A percentile compares a stretch with the other conserved stretches of the same genome.
Evolutionary conservation across 2,888 invertebrate species (phyloP).

Genomic region (Lochmaea capreae): DNA sequence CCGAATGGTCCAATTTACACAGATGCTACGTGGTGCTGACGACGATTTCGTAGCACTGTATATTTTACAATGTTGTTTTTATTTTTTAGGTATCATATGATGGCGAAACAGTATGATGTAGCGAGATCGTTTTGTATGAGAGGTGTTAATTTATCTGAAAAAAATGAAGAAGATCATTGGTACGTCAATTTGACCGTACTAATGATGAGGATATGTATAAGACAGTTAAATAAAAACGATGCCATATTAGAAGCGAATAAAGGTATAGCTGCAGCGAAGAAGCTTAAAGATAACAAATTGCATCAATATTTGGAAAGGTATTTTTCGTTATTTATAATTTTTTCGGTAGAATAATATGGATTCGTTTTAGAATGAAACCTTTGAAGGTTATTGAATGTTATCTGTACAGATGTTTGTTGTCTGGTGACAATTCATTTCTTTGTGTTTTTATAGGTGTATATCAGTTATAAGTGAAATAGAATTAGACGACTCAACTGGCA

Average conservation of each 20-base stretch:
- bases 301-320: slow-evolving; percentile 58
- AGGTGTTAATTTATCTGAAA: not conserved
- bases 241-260: slow-evolving; percentile 62
- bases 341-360: not conserved
- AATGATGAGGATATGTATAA: slow-evolving; percentile 64
- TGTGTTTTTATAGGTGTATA: slow-evolving; percentile 53
- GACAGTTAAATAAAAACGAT: slow-evolving; percentile 66
- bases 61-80: not conserved
- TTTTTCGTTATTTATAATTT: slow-evolving; percentile 23
- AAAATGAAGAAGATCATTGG: slow-evolving; percentile 61
- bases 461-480: slow-evolving; percentile 62
- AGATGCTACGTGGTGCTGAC: too few species aligned
- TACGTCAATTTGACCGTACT: slow-evolving; percentile 64
- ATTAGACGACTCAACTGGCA: slow-evolving; percentile 59
- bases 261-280: slow-evolving; percentile 57
- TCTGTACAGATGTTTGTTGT: too few species aligned
- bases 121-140: slow-evolving; percentile 5
- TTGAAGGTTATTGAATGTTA: too few species aligned
- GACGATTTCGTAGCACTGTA: too few species aligned
- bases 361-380: too few species aligned
- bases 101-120: slow-evolving; percentile 37
- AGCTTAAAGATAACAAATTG: slow-evolving; percentile 60
- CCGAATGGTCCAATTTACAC: too few species aligned
- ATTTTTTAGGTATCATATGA: slow-evolving; percentile 6
- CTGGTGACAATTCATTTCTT: too few species aligned